Conservation (phyloP, 2,113 vertebrate species). For the Rhizomys pruinosus region DNA sequence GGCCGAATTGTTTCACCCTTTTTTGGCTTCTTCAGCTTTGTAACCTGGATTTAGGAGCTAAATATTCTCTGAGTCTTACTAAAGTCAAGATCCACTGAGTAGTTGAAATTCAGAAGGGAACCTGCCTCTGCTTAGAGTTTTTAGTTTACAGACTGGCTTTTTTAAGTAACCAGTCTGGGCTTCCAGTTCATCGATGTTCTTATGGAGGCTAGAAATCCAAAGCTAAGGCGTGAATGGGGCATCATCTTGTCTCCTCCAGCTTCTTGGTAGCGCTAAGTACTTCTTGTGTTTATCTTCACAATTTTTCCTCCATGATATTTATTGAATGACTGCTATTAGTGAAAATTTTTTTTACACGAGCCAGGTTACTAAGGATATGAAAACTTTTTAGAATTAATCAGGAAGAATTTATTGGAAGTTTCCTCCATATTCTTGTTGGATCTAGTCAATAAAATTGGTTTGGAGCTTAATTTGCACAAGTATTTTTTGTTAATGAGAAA, state of each 20-base stretch:
- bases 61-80: not conserved
- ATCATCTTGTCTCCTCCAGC: not conserved
- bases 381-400: constrained; percentile 37
- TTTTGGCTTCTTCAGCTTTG: constrained; percentile 16
- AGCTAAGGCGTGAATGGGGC: not conserved
- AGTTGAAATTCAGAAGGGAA: not conserved
- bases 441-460: constrained; percentile 15
- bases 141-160: not conserved
- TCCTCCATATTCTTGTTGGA: constrained; percentile 8
- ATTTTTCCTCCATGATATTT: constrained; percentile 19
- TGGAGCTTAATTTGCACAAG: constrained; percentile 32
- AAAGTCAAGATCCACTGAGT: not conserved
- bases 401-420: constrained; percentile 16
- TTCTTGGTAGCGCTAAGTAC: not conserved
- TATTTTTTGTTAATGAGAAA: too few relatives aligned
- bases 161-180: not conserved
- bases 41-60: not conserved
- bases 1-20: not conserved
- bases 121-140: not conserved
- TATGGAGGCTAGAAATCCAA: not conserved
- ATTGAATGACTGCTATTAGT: constrained; percentile 3
- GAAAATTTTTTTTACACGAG: not conserved
- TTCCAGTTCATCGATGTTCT: not conserved
- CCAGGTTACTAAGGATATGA: constrained; percentile 5
- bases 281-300: constrained; percentile 29